Base-by-base conservation (phyloP, 2,113 vertebrate species). In the Sebastes schlegelii region DNA sequence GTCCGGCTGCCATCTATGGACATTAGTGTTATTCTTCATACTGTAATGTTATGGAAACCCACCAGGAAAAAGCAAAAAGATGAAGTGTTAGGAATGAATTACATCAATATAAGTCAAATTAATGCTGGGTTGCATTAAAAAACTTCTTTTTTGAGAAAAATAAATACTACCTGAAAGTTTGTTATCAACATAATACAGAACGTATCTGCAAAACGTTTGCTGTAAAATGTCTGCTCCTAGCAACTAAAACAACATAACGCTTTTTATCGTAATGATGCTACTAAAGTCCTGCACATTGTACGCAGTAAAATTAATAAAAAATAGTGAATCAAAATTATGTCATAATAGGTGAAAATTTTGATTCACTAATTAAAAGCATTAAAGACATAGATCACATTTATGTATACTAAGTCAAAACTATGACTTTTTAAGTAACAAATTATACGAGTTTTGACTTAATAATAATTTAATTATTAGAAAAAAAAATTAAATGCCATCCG, bases 11-110 rank as follows among this genome's bases (percentile, higher is more conserved):
- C 79, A 75, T 67, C 62, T 74, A 57, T 9, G 49, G 71, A 51
- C 49, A 61, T 84, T 51, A 65, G 42, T 67, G 45, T 45, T 43
- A 42, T 80, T 80, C 52, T 57, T 80, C 74, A 71, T 40, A 14
- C 23, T 12, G 60, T 42, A 14, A 78, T 62, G 11, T 9, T 67
- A 81, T 70, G n/a, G 55, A 70, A 42, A 6, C 16, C 26, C 48
- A 49, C 21, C 21, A 11, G 6, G 67, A 55, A 17, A 62, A 21
- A 74, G 19, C 0, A 8, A 40, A 13, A 34, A 7, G 1, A 7
- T 11, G 4, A 46, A 57, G 9, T 23, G 12, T 2, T 26, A 40
- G 23, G 14, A 10, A 3, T 34, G 8, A 57, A n/a, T 34, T 14
- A 8, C 0, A 43, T 45, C 6, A 23, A 34, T 9, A 11, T 34